phyloP scores from a whole-genome alignment of 23 tunicate species.

The Oikopleura dioica region DNA sequence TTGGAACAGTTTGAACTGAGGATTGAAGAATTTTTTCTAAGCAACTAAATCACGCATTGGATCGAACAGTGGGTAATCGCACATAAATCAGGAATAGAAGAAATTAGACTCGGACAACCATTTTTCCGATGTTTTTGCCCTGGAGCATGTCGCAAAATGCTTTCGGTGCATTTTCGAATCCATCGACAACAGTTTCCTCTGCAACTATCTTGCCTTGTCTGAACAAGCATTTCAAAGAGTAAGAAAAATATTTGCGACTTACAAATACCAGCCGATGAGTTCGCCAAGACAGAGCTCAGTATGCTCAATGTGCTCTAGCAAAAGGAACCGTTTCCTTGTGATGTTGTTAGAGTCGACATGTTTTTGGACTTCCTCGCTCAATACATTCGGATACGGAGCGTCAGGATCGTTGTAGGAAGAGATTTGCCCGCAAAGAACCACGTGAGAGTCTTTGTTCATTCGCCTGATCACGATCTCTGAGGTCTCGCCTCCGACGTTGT shows the following conservation, averaged over 20 bases:
- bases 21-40: no score
- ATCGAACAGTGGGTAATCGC: no score
- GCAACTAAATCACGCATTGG: no score
- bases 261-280: conserved; percentile 9
- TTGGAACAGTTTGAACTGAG: no score
- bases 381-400: conserved; percentile 20
- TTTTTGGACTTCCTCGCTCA: conserved; percentile 1
- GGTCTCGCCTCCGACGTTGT: conserved; percentile 29
- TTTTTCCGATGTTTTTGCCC: conserved; percentile 24
- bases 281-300: conserved; percentile 1
- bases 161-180: conserved; percentile 21
- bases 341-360: conserved; percentile 14
- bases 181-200: conserved; percentile 14
- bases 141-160: conserved; percentile 22
- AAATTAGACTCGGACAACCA: conserved; percentile 15
- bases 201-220: neutral
- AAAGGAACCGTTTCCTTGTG: conserved; percentile 17
- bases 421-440: conserved; percentile 27
- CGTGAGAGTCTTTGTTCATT: conserved; percentile 18
- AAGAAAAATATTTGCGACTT: no score
- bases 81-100: no score
- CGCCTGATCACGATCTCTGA: conserved; percentile 15
- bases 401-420: conserved; percentile 16
- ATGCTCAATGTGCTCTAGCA: conserved; percentile 13
- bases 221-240: no score